Percentiles rank a stretch among this genome's conserved stretches.
Evolutionary conservation across 2,113 vertebrate genomes (phyloP).

Genomic region (Anthoscopus minutus): DNA sequence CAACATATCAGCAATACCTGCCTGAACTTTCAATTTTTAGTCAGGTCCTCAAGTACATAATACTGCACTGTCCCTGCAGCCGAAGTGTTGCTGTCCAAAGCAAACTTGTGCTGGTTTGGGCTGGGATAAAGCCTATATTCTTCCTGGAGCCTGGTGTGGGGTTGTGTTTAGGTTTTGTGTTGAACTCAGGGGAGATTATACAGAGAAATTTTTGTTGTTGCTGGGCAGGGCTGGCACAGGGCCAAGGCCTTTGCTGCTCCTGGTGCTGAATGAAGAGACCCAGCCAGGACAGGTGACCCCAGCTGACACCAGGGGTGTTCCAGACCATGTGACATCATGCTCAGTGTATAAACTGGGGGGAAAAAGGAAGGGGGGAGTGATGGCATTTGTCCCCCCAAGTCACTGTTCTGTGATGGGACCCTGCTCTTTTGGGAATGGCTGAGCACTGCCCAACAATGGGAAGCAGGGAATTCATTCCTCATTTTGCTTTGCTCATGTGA

Average conservation of each 20-base stretch:
- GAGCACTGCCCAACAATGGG: background rate
- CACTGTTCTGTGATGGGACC: no score
- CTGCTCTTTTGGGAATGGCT: background rate
- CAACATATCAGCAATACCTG: background rate
- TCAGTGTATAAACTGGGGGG: background rate
- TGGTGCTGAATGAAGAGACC: background rate
- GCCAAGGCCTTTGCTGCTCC: background rate
- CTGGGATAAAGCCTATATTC: background rate
- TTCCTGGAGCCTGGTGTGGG: background rate
- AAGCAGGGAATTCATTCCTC: background rate
- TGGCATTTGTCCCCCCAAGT: background rate
- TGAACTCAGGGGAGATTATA: background rate
- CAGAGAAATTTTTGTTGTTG: background rate
- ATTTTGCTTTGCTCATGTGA: background rate
- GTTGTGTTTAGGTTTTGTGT: background rate
- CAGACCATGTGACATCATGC: background rate
- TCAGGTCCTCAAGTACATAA: background rate
- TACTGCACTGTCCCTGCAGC: background rate
- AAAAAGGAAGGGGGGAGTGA: rapidly evolving
- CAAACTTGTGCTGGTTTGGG: background rate
- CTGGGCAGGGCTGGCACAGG: background rate
- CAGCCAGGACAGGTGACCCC: background rate
- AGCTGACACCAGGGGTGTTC: background rate
- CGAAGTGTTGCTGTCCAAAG: background rate
- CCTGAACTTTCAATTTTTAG: background rate